A percentile compares a stretch with the other conserved stretches of the same genome.
phyloP scores from a whole-genome alignment of 2,888 invertebrate species.

The Cataglyphis livida region DNA sequence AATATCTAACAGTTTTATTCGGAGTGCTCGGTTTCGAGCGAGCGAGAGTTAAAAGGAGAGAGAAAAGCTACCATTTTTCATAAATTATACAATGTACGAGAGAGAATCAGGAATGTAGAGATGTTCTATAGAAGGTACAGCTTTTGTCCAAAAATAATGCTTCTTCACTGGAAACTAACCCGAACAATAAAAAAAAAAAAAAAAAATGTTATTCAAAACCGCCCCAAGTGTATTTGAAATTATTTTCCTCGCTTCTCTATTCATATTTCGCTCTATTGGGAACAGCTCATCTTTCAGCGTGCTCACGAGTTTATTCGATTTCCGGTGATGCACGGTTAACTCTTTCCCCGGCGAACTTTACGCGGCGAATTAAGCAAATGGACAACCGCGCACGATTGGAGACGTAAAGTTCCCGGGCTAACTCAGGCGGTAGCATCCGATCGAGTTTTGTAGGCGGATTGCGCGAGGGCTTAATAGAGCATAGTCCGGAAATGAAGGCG shows the following conservation, averaged over 20 bases:
- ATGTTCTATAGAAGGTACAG: constrained; percentile 5
- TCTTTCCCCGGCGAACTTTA: constrained; percentile 40
- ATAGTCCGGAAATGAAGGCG: constrained; percentile 72
- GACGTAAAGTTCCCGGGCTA: constrained; percentile 23
- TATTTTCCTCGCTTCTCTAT: background rate
- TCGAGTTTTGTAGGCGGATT: constrained; percentile 61
- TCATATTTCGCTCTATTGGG: background rate
- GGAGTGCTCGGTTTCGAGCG: constrained; percentile 1
- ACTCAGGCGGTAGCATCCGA: constrained; percentile 56
- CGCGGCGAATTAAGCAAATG: constrained; percentile 66
- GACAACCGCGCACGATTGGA: constrained; percentile 54
- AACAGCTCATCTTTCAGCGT: background rate
- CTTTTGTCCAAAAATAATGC: constrained; percentile 33
- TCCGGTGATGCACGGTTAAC: background rate
- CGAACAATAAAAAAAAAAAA: background rate
- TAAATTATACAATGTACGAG: constrained; percentile 10
- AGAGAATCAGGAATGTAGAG: constrained; percentile 41
- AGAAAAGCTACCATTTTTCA: constrained; percentile 29
- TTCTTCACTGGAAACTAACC: constrained; percentile 25
- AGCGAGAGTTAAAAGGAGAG: no score
- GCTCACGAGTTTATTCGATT: constrained; percentile 17
- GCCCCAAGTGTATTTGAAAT: background rate
- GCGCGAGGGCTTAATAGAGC: constrained; percentile 56
- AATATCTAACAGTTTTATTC: constrained; percentile 6
- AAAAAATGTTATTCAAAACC: constrained; percentile 24